Evolutionary conservation across 2,888 invertebrate genomes (phyloP).

Genomic region (Slavum lentiscoides): DNA sequence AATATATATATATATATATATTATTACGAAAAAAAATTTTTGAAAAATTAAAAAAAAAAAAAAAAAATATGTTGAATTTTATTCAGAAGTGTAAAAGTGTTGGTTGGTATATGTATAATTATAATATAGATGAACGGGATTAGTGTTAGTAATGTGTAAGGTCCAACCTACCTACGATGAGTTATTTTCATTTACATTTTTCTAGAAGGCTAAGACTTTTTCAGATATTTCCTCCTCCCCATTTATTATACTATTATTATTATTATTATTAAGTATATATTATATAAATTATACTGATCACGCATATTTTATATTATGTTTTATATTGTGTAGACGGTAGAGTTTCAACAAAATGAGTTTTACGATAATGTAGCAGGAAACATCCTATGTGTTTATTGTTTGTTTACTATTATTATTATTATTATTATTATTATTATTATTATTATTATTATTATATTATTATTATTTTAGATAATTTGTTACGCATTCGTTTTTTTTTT

Average conservation of each 20-base stretch:
- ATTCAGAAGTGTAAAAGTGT: slow-evolving; percentile 46
- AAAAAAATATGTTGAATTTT: slow-evolving; percentile 38
- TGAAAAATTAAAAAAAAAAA: slow-evolving; percentile 7
- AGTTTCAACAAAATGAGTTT: slow-evolving; percentile 24
- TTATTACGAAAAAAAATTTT: slow-evolving; percentile 1
- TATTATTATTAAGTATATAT: slow-evolving; percentile 15
- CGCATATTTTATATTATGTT: not conserved
- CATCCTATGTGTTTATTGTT: slow-evolving; percentile 32
- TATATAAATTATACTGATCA: not conserved
- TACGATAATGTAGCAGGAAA: slow-evolving; percentile 10
- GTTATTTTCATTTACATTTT: slow-evolving; percentile 1
- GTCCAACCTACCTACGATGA: slow-evolving; percentile 3
- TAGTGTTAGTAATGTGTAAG: slow-evolving; percentile 16
- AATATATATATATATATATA: not conserved
- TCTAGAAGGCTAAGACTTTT: too few species aligned
- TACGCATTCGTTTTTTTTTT: slow-evolving; percentile 37
- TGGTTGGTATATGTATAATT: not conserved
- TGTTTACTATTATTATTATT: slow-evolving; percentile 20
- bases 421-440: too few species aligned
- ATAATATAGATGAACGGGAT: not conserved
- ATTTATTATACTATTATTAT: slow-evolving; percentile 11
- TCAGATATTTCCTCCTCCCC: too few species aligned
- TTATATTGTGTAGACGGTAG: slow-evolving; percentile 4
- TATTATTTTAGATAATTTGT: slow-evolving; percentile 51
- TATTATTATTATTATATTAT: not conserved